A percentile compares a stretch with the other conserved stretches of the same genome.
Evolutionary conservation across 2,888 invertebrate species (phyloP).

Genomic region (Perizoma flavofasciatum): DNA sequence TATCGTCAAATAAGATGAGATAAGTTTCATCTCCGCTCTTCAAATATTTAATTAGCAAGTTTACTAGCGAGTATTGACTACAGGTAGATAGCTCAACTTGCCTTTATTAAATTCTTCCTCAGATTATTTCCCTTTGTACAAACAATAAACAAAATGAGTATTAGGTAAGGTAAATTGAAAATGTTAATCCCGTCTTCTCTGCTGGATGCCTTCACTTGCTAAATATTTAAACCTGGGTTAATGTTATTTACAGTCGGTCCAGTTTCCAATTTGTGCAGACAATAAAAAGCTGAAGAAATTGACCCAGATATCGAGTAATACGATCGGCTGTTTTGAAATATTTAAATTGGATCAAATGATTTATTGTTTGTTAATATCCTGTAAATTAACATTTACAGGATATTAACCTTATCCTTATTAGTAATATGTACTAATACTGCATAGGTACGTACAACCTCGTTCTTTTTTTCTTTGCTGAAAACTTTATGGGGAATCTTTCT

Average conservation of each 20-base stretch:
- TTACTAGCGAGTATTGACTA: slow-evolving; percentile 18
- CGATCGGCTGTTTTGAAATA: background rate
- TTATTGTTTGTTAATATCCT: too few relatives aligned
- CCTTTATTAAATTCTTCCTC: slow-evolving; percentile 37
- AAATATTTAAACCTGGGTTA: slow-evolving; percentile 23
- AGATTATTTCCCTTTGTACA: slow-evolving; percentile 34
- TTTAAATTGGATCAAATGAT: background rate
- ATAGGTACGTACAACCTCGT: too few relatives aligned
- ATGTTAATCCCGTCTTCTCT: slow-evolving; percentile 32
- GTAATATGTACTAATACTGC: too few relatives aligned
- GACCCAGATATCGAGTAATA: slow-evolving; percentile 19
- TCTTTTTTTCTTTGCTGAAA: too few relatives aligned
- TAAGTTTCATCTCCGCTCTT: background rate
- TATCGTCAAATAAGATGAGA: background rate
- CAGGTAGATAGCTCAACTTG: slow-evolving; percentile 11
- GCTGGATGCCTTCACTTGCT: slow-evolving; percentile 17
- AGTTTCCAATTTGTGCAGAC: slow-evolving; percentile 25
- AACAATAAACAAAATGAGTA: slow-evolving; percentile 29
- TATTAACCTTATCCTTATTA: too few relatives aligned
- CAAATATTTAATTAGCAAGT: slow-evolving; percentile 9
- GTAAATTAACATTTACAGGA: too few relatives aligned
- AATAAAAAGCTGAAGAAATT: slow-evolving; percentile 20
- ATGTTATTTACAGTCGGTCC: slow-evolving; percentile 20
- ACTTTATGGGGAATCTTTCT: too few relatives aligned
- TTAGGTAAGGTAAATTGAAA: slow-evolving; percentile 36